Evolutionary conservation across 2,797 vertebrate species (phyloP).

Genomic region (Xenops minutus): DNA sequence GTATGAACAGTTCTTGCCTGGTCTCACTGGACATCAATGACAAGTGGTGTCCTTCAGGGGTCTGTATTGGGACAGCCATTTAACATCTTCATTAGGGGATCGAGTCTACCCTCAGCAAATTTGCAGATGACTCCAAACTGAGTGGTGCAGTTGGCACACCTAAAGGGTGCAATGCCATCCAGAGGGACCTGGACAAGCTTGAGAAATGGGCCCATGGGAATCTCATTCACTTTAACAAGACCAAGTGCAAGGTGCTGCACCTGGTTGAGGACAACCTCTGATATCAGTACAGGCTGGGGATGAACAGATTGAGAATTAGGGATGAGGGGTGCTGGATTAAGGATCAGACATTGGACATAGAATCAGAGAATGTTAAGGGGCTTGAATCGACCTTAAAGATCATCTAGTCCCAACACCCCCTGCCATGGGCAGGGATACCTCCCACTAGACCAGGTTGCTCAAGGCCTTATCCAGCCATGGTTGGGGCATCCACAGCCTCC

Average conservation of each 20-base stretch:
- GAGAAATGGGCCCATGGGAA: rapidly evolving
- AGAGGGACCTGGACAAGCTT: neutral
- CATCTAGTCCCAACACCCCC: neutral
- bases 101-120: neutral
- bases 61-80: neutral
- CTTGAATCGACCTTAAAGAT: too few species aligned
- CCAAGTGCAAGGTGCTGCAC: neutral
- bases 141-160: neutral
- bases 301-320: neutral
- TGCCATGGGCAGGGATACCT: neutral
- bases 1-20: neutral
- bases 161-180: neutral
- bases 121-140: neutral
- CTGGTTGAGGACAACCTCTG: neutral
- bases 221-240: neutral
- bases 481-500: neutral
- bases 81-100: neutral
- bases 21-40: neutral
- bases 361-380: too few species aligned
- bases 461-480: neutral
- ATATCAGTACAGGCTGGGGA: neutral
- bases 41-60: neutral
- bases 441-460: neutral
- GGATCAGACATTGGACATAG: too few species aligned
- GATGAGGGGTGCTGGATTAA: too few species aligned